A percentile compares a stretch with the other conserved stretches of the same genome.
Conservation (phyloP, 2,888 invertebrate genomes). For the Ecdyonurus torrentis region DNA sequence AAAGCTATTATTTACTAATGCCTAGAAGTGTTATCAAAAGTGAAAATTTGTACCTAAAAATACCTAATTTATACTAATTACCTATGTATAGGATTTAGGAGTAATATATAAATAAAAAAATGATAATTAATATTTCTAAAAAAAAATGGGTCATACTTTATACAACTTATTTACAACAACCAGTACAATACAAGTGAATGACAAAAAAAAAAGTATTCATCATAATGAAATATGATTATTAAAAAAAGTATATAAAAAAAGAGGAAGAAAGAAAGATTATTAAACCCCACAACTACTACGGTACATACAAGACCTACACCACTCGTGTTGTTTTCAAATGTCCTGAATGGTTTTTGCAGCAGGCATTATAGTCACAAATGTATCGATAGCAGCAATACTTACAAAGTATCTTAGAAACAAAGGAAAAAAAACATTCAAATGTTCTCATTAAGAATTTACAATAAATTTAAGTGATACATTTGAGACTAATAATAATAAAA, state of each 20-base stretch:
- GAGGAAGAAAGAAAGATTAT: neutral
- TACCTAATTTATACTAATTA: neutral
- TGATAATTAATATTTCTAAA: neutral
- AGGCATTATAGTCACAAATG: neutral
- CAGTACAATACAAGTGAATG: neutral
- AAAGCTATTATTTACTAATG: no score
- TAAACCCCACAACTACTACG: neutral
- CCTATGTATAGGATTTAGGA: neutral
- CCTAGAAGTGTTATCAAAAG: no score
- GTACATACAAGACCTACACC: neutral
- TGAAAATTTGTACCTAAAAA: neutral
- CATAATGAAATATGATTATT: neutral
- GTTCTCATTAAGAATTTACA: no score
- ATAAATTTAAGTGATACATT: no score
- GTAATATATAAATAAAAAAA: neutral
- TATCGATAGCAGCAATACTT: no score
- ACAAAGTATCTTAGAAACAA: no score
- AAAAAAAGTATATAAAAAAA: neutral
- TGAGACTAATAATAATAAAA: no score
- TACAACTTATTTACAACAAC: constrained; percentile 1
- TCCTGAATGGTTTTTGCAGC: neutral
- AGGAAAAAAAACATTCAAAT: no score
- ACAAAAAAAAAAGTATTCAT: neutral
- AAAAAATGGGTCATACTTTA: neutral
- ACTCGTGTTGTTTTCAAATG: neutral